Conservation (phyloP, 2,888 invertebrate genomes). For the Dolichopus griseipennis region DNA sequence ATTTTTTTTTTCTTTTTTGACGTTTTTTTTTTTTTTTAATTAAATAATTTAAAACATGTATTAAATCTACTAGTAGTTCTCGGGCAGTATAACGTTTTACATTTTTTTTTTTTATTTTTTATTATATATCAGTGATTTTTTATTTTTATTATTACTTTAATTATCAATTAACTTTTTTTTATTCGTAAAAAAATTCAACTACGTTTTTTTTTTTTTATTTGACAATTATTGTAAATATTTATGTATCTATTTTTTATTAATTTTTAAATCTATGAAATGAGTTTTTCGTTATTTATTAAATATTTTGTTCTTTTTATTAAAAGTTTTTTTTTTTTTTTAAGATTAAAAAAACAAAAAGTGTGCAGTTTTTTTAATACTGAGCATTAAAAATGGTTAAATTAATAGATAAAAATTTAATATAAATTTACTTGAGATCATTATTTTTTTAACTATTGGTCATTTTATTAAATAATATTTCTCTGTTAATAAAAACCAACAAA, state of each 20-base stretch:
- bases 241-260: background rate
- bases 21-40: background rate
- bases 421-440: too few relatives aligned
- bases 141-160: background rate
- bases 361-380: background rate
- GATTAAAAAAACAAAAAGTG: background rate
- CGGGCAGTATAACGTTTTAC: conserved; percentile 4
- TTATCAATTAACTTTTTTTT: background rate
- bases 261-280: background rate
- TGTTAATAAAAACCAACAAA: too few relatives aligned
- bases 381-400: too few relatives aligned
- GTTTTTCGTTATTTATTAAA: background rate
- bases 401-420: too few relatives aligned
- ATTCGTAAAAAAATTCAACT: background rate
- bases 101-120: background rate
- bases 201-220: background rate
- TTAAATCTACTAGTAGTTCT: conserved; percentile 6
- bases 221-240: background rate
- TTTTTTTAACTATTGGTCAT: too few relatives aligned
- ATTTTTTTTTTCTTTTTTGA: background rate
- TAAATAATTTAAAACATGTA: conserved; percentile 1
- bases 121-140: background rate
- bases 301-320: background rate
- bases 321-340: background rate
- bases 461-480: too few relatives aligned